Base-by-base conservation (phyloP, 2,797 vertebrate genomes). In the Amblyraja radiata region DNA sequence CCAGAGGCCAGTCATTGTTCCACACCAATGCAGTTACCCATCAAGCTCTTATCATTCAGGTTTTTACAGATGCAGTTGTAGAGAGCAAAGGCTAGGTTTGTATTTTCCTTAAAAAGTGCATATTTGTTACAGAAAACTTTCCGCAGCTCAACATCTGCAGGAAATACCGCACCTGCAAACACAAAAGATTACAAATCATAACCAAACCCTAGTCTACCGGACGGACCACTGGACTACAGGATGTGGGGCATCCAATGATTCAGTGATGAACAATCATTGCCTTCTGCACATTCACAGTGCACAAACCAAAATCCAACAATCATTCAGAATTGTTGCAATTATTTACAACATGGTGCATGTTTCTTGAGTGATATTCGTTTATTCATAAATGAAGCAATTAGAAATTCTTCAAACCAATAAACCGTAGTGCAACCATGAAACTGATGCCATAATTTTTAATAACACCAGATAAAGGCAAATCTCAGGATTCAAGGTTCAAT, bases 81-180 rank as follows among this genome's bases (percentile, higher is more conserved):
- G 81, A 28, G 10, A 84, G 2, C 10, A 84, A 25, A 1, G 2
- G 23, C 58, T 25, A 61, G 46, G 46, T 0, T 25, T 84, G 58
- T 58, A 23, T 61, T 84, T n/a, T 61, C 10, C 81, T 28, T 61
- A 84, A 7, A 58, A 25, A 13, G 6, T 68, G 65, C 9, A 58
- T 25, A 58, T 3, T 3, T 46, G 23, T 84, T 25, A 81, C 54
- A 1, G 8, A 7, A 28, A 90, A 68, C 32, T 90, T 90, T 65
- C 86, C 61, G n/a, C 3, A 90, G 32, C 28, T 39, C 28, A 65
- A 90, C 65, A 90, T 90, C 86, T 90, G 86, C 65, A 90, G 86
- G 65, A 90, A 90, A 90, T 32, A 71, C 1, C 14, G 1, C 83
- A 28, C 58, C 46, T 18, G 63, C 21, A 90, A 32, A 65, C 32